Evolutionary conservation across 2,888 invertebrate species (phyloP), one percentile per base, ranked within the genome.

Genomic region (Orthonevra nobilis): DNA sequence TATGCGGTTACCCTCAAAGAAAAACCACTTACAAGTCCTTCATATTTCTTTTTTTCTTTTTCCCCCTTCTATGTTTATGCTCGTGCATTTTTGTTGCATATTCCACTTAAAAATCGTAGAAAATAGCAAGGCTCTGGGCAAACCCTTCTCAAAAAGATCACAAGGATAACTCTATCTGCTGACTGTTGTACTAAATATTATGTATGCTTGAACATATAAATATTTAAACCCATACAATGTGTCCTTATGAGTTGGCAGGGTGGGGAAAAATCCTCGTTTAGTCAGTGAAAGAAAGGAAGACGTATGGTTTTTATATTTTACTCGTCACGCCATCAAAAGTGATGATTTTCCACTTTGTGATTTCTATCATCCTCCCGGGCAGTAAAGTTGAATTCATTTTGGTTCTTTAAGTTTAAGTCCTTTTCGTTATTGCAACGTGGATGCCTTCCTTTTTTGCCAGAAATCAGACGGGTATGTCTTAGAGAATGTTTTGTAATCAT

Each of bases 281-380:
- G 66, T 66, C 66, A 32, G 44, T 64, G 23, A 23, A 14, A 17
- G 15, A 15, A 10, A 10, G 30, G n/a, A 32, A 32, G 10, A 36
- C 32, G 19, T n/a, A 26, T 26, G 26, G 20, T 34, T 42, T 40
- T 61, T 54, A 36, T 68, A 36, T 64, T 50, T 58, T 26, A 73
- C 69, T 69, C 46, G 56, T 70, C 58, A 77, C 72, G 36, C 44
- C 32, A 60, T 54, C 20, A n/a, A 42, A 66, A 60, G 72, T 72
- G 77, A 79, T 60, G 66, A 72, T 60, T 72, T 79, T 79, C 52
- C 64, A 72, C 66, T 72, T 72, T 72, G 46, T 79, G 60, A 66
- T 46, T 58, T 72, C 56, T 58, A 60, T 54, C 60, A 42, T 12
- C 32, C 40, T 46, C 17, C 20, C 34, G 30, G 64, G 34, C 38